Evolutionary conservation across 2,113 vertebrate genomes (phyloP).

Genomic region (Oenanthe oenanthe): DNA sequence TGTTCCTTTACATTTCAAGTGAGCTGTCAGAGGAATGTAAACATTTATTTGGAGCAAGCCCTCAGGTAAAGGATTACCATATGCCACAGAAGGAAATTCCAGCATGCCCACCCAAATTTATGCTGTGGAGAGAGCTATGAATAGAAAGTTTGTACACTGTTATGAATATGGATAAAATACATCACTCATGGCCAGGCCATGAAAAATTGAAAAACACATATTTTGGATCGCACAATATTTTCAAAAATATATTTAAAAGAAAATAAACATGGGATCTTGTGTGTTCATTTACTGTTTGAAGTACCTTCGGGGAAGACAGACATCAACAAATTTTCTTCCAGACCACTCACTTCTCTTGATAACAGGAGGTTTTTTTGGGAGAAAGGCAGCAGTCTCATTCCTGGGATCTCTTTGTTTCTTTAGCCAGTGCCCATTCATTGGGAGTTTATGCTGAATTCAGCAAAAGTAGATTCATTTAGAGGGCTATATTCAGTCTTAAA

Average conservation of each 20-base stretch:
- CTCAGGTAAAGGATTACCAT: slow-evolving; percentile 78
- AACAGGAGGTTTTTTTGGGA: slow-evolving; percentile 24
- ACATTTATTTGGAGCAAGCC: slow-evolving; percentile 74
- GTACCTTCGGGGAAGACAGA: slow-evolving; percentile 64
- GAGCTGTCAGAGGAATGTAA: slow-evolving; percentile 77
- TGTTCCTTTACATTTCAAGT: slow-evolving; percentile 81
- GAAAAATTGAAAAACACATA: slow-evolving; percentile 77
- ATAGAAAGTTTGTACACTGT: slow-evolving; percentile 83
- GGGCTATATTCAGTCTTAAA: background rate
- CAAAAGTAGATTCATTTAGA: background rate
- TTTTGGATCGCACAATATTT: slow-evolving; percentile 77
- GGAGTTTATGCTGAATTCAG: background rate
- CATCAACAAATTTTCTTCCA: slow-evolving; percentile 73
- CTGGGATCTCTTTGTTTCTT: background rate
- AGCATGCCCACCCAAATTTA: slow-evolving; percentile 73
- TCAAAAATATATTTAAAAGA: slow-evolving; percentile 77
- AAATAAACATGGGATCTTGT: slow-evolving; percentile 75
- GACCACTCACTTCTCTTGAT: slow-evolving; percentile 59
- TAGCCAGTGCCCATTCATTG: background rate
- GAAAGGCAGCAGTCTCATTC: background rate
- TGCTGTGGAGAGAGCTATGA: slow-evolving; percentile 76
- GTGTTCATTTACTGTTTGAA: slow-evolving; percentile 69
- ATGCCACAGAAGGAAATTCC: slow-evolving; percentile 77
- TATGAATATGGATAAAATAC: slow-evolving; percentile 84
- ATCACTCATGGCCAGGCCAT: slow-evolving; percentile 71